Percentiles rank a stretch among this genome's conserved stretches.
Conservation (phyloP, 2,888 invertebrate genomes). For the Pantelozetes paolii region DNA sequence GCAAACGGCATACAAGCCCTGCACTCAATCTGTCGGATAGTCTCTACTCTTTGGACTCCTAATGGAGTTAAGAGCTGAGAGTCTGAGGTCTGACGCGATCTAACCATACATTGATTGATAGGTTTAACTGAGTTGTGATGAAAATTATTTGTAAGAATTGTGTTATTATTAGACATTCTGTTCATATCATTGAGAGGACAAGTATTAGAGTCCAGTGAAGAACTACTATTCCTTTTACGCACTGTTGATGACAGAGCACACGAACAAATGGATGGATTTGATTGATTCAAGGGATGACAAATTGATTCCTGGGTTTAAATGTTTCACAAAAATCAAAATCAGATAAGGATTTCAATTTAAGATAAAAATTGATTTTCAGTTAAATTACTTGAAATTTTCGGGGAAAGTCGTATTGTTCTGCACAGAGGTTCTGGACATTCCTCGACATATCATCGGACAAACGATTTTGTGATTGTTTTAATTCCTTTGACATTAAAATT, state of each 20-base stretch:
- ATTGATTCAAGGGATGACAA: background rate
- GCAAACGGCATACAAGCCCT: constrained; percentile 1
- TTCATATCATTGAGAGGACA: background rate
- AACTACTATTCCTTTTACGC: background rate
- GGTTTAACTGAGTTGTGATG: constrained; percentile 17
- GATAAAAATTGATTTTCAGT: background rate
- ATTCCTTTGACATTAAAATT: constrained; percentile 8
- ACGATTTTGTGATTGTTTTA: background rate
- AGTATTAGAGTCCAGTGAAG: constrained; percentile 16
- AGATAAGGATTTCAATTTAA: background rate
- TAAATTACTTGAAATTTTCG: constrained; percentile 42
- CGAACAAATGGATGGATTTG: constrained; percentile 4
- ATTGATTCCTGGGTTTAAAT: background rate
- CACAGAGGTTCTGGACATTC: background rate
- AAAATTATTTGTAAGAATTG: constrained; percentile 22
- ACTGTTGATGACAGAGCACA: background rate
- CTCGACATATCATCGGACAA: background rate
- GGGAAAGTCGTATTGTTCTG: constrained; percentile 49
- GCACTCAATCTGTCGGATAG: constrained; percentile 10
- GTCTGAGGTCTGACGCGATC: background rate
- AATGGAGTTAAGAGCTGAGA: constrained; percentile 20
- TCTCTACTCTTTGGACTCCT: constrained; percentile 27
- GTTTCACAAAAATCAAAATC: background rate
- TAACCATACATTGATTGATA: constrained; percentile 32
- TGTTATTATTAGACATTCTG: constrained; percentile 18